Conservation (phyloP, 2,113 vertebrate species). For the Tragelaphus scriptus region DNA sequence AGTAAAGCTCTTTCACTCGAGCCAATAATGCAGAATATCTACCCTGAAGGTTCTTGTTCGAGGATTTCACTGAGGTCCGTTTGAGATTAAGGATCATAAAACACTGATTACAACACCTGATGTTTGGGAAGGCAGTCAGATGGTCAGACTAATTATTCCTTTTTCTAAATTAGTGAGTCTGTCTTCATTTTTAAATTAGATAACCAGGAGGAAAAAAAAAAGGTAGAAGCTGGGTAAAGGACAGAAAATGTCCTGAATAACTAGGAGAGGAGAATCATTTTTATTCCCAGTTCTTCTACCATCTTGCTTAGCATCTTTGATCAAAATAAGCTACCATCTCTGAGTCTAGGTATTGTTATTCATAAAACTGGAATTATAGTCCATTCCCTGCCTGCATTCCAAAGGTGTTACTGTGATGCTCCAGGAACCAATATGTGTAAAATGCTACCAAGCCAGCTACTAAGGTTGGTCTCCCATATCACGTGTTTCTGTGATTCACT, state of each 20-base stretch:
- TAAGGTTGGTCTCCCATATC: not conserved
- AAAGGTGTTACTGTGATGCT: not conserved
- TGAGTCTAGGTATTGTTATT: not conserved
- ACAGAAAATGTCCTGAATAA: not conserved
- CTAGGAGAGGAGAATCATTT: not conserved
- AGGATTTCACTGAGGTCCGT: not conserved
- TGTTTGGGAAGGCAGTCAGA: not conserved
- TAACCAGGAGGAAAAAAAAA: not conserved
- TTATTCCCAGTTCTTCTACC: not conserved
- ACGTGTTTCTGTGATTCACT: not conserved
- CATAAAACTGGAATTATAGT: not conserved
- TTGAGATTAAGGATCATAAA: not conserved
- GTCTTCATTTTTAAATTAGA: not conserved
- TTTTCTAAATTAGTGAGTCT: not conserved
- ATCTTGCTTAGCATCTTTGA: not conserved
- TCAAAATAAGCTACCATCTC: not conserved
- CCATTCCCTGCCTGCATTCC: not conserved
- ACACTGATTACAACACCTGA: not conserved
- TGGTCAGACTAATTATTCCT: not conserved
- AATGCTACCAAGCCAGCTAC: not conserved
- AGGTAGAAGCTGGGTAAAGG: not conserved
- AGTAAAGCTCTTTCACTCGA: not conserved
- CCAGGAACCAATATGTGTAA: not conserved
- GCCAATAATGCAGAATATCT: not conserved
- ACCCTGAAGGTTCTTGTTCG: not conserved